These are phyloP conservation scores for Sepioteuthis lessoniana DNA, from an alignment of 2,888 invertebrate genomes.

Conservation along the genomic window DNA sequence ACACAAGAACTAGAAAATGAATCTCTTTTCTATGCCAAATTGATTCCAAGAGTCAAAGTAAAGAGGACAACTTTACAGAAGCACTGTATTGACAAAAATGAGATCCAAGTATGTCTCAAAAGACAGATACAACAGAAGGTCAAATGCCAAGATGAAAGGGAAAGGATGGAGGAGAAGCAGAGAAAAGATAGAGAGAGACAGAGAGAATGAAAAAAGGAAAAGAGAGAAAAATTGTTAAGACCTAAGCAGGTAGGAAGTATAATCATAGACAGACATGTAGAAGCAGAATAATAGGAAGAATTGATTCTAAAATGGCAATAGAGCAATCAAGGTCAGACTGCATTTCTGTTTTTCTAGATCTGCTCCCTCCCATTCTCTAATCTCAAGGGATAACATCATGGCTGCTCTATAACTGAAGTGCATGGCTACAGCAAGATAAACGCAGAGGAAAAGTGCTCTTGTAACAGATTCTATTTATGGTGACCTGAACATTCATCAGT, in stretches of 20 bases:
- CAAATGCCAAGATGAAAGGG: not conserved
- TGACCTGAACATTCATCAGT: not conserved
- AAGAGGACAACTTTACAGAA: not conserved
- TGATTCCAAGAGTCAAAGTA: not conserved
- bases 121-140: not conserved
- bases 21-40: not conserved
- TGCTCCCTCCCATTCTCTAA: not conserved
- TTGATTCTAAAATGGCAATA: not conserved
- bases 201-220: too few relatives aligned
- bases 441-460: not conserved
- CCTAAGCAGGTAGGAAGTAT: not conserved
- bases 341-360: not conserved
- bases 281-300: not conserved
- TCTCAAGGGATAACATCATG: too few relatives aligned
- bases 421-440: too few relatives aligned
- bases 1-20: not conserved
- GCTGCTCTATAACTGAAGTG: not conserved
- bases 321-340: constrained; percentile 14
- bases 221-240: not conserved
- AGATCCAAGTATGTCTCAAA: not conserved
- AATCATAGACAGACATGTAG: not conserved
- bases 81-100: not conserved
- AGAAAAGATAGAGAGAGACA: too few relatives aligned
- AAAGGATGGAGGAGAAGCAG: not conserved
- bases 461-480: not conserved